Conservation (phyloP, 2,113 vertebrate species). For the Thomomys bottae region DNA sequence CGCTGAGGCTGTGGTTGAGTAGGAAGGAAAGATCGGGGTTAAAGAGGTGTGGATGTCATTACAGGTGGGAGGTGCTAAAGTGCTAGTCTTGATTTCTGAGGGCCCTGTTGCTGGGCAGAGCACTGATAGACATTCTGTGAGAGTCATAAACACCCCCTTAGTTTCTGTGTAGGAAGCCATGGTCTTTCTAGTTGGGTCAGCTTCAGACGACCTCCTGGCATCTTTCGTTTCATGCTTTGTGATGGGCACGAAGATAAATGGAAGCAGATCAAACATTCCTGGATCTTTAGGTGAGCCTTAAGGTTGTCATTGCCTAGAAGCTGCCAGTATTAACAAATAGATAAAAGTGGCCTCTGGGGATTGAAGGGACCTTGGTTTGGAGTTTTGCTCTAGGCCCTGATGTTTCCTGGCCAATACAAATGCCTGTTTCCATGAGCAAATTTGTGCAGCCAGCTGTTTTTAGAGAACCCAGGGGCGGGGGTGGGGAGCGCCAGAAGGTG, state of each 20-base stretch:
- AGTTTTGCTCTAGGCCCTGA: neutral
- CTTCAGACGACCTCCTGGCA: slow-evolving; percentile 30
- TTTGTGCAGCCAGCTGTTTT: neutral
- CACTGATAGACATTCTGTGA: neutral
- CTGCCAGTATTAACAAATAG: neutral
- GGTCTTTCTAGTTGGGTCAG: neutral
- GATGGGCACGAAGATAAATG: slow-evolving; percentile 12
- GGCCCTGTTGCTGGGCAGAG: neutral
- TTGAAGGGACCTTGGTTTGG: neutral
- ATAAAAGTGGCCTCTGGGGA: slow-evolving; percentile 31
- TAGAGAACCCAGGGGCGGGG: neutral
- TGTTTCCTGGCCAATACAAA: neutral
- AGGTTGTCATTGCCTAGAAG: neutral
- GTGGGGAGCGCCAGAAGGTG: neutral
- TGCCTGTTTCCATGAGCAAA: neutral
- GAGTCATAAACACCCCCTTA: neutral
- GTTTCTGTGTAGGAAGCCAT: neutral
- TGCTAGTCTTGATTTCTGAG: accelerated
- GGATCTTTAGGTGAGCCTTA: slow-evolving; percentile 11
- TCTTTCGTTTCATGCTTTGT: slow-evolving; percentile 4
- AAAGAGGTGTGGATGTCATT: neutral
- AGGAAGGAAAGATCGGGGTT: neutral
- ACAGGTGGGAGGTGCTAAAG: neutral
- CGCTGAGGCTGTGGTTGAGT: accelerated
- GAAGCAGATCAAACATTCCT: slow-evolving; percentile 44